A percentile compares a stretch with the other conserved stretches of the same genome.
Conservation (phyloP, 2,888 invertebrate species). For the Serripes groenlandicus region DNA sequence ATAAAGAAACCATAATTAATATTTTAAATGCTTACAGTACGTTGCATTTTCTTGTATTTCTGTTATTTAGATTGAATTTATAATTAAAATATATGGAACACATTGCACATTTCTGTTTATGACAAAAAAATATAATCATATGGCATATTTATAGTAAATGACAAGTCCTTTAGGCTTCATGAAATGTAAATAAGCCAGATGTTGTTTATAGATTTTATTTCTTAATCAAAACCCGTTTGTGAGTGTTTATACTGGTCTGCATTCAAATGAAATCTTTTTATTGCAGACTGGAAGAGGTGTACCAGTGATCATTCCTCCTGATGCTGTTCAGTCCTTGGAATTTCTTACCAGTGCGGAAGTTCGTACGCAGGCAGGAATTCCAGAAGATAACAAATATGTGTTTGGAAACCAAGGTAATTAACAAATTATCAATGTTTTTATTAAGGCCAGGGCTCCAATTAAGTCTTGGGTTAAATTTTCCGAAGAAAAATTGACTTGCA, state of each 20-base stretch:
- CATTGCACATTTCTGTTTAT: background rate
- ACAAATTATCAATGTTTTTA: background rate
- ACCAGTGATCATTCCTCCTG: constrained; percentile 51
- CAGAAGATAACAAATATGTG: constrained; percentile 33
- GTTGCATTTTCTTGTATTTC: constrained; percentile 3
- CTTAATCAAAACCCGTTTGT: background rate
- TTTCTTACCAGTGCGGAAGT: constrained; percentile 22
- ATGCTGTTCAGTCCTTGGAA: constrained; percentile 24
- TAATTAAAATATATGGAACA: background rate
- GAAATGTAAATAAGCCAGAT: background rate
- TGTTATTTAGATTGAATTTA: background rate
- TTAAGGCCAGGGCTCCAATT: no score
- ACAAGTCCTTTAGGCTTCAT: background rate
- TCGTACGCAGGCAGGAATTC: constrained; percentile 35
- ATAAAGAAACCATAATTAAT: constrained; percentile 5
- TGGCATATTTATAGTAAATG: background rate
- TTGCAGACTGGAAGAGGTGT: constrained; percentile 53
- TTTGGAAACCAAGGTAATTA: constrained; percentile 48
- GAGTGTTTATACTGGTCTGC: background rate
- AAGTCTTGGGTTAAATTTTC: no score
- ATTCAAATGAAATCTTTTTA: background rate
- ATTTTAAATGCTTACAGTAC: constrained; percentile 16
- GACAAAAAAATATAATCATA: no score
- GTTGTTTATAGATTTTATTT: background rate
- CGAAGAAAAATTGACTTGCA: no score